Evolutionary conservation across 2,797 vertebrate genomes (phyloP), one percentile per base, ranked within the genome.

Genomic region (Liasis olivaceus): DNA sequence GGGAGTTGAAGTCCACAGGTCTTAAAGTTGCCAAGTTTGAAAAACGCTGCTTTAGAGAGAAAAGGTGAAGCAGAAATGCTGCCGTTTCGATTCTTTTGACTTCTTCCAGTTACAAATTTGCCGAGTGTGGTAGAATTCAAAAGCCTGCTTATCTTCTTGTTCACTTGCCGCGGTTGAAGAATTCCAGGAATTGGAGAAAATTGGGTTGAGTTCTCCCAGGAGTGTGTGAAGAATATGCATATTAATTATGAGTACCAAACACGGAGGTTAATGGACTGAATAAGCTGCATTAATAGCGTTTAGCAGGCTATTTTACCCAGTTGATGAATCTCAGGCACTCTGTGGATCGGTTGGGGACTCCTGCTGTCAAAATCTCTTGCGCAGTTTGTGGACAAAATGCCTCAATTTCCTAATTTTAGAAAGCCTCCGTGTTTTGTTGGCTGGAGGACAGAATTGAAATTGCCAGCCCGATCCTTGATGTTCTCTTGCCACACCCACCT

Each of bases 391-490:
- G 58, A 59, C 51, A 51, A 51, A 51, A 51, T 51, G 51, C 4
- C 1, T 51, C 51, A 5, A 51, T 51, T 51, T 51, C 51, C 51
- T 36, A 17, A 72, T 17, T 72, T 15, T 36, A 17, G 14, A 31
- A 72, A n/a, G 92, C 54, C 15, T 9, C 28, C 7, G 3, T 22
- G 28, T 31, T 86, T 86, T 58, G 28, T 15, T 36, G 22, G 14
- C 11, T 15, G 15, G 91, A 92, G 95, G 51, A 51, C 7, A 91
- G 94, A 95, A 95, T 94, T 95, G 51, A 93, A 92, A 81, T 81
- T 94, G 92, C 89, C 92, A 89, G 89, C 93, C 95, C 94, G 60
- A 96, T 94, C 91, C 91, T 94, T 72, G 85, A 94, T 91, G 58
- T 28, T 9, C 94, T 96, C 93, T 95, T 93, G 92, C 96, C 93